These are phyloP conservation scores for Phyllostomus discolor DNA, from an alignment of 2,113 vertebrate species.

Conservation along the genomic window DNA sequence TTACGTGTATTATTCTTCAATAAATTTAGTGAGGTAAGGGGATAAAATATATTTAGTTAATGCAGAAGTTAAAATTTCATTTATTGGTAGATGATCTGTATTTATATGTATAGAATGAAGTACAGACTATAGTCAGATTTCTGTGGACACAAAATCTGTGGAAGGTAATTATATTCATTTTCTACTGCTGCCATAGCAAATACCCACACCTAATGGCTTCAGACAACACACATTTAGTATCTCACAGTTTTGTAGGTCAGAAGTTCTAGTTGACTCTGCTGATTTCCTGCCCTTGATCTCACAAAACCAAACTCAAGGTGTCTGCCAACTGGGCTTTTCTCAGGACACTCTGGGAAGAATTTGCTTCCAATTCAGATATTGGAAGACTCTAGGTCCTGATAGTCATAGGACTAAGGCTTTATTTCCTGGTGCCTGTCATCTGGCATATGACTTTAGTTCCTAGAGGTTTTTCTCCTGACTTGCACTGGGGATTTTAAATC, in stretches of 20 bases:
- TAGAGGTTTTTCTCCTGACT: neutral
- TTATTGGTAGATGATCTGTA: neutral
- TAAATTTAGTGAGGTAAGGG: neutral
- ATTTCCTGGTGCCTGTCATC: neutral
- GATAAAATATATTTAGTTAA: neutral
- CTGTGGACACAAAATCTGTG: too few species aligned
- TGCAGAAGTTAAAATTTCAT: neutral
- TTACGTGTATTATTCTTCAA: neutral
- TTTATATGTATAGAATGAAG: neutral
- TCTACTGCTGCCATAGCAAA: neutral
- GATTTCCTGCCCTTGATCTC: neutral
- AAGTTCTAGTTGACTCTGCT: neutral
- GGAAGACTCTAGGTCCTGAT: neutral
- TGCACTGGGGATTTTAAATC: rapidly evolving
- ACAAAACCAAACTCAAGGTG: neutral
- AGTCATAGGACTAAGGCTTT: neutral
- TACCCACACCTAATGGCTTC: neutral
- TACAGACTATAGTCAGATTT: neutral
- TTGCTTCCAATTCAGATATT: neutral
- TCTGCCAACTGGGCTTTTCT: neutral
- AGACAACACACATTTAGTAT: neutral
- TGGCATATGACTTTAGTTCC: neutral
- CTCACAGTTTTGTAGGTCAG: neutral
- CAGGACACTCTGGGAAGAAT: neutral
- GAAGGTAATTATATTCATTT: neutral